A percentile compares a stretch with the other conserved stretches of the same genome.
phyloP scores from a whole-genome alignment of 2,113 vertebrate genomes.

The Catagonus wagneri region DNA sequence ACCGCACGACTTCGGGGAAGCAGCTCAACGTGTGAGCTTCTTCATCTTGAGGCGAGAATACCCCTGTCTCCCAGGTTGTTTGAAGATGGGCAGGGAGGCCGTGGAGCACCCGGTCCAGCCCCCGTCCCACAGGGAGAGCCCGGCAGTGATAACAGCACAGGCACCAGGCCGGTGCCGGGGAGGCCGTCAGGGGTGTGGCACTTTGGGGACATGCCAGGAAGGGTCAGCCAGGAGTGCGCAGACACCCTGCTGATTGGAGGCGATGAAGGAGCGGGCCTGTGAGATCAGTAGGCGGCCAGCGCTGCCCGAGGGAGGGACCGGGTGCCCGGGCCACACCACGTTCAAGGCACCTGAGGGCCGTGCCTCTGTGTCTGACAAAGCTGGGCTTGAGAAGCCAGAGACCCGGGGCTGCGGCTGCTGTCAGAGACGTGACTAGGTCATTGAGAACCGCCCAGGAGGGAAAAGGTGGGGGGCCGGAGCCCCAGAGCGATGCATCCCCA shows the following conservation, averaged over 20 bases:
- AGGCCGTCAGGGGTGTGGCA: no score
- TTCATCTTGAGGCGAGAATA: neutral
- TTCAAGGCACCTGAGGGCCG: neutral
- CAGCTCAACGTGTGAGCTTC: neutral
- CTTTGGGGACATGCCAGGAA: neutral
- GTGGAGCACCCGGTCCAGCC: accelerated
- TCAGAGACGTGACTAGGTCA: neutral
- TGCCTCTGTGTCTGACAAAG: neutral
- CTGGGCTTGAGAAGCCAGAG: neutral
- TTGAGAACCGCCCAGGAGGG: neutral
- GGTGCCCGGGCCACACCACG: neutral
- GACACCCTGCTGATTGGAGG: neutral
- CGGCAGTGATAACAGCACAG: accelerated
- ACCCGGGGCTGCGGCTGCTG: neutral
- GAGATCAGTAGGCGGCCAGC: neutral
- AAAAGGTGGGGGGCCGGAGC: neutral
- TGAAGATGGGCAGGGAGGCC: neutral
- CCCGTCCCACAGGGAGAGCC: neutral
- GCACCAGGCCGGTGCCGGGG: neutral
- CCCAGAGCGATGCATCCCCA: no score
- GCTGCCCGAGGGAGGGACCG: neutral
- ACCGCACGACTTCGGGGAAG: neutral
- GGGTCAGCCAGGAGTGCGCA: neutral
- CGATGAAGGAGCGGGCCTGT: neutral
- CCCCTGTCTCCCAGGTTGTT: neutral